Evolutionary conservation across 2,797 vertebrate species (phyloP).

Genomic region (Gymnothorax javanicus): DNA sequence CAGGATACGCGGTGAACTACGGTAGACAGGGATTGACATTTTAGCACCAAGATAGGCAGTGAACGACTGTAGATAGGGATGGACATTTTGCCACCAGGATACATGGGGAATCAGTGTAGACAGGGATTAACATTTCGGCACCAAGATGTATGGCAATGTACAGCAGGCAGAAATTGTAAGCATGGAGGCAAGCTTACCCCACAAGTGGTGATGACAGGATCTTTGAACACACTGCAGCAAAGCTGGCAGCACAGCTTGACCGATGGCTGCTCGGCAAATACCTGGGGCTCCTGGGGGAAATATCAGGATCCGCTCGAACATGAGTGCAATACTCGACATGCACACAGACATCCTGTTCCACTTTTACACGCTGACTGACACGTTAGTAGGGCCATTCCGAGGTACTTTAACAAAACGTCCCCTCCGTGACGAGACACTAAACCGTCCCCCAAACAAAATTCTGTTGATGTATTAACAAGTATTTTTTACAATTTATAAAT

Average conservation of each 20-base stretch:
- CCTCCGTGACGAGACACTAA: too few relatives aligned
- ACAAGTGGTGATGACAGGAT: conserved; percentile 97
- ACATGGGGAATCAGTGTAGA: background rate
- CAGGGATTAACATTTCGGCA: background rate
- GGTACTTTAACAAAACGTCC: too few relatives aligned
- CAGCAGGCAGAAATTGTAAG: background rate
- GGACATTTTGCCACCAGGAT: background rate
- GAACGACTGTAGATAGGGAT: background rate
- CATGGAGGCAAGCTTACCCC: conserved; percentile 78
- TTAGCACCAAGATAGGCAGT: too few relatives aligned
- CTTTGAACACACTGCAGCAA: conserved; percentile 95
- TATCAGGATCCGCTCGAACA: background rate
- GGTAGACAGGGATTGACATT: too few relatives aligned
- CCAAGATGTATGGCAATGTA: background rate
- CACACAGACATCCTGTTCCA: background rate
- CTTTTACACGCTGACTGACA: background rate
- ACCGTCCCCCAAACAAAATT: too few relatives aligned
- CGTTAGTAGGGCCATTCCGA: background rate
- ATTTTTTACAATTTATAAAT: too few relatives aligned
- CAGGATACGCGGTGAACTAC: too few relatives aligned
- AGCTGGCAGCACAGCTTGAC: conserved; percentile 98
- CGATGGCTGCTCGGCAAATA: conserved; percentile 95
- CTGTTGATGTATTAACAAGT: too few relatives aligned
- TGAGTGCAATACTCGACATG: background rate
- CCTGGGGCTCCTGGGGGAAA: conserved; percentile 84